Base-by-base conservation (phyloP, 2,888 invertebrate species). In the Stenodema calcarata region DNA sequence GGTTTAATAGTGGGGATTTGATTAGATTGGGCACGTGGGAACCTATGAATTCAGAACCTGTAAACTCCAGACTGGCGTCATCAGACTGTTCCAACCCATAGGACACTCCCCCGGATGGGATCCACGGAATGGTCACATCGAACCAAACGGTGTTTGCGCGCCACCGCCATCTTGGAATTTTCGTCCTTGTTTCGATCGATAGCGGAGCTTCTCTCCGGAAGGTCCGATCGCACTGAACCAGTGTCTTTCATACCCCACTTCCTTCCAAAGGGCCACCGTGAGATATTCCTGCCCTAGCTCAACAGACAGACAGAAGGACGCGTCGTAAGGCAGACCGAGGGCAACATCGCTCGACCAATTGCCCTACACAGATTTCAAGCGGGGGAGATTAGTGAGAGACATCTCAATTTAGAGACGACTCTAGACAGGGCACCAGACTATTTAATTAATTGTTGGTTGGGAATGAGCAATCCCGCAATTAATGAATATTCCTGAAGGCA, bases 111-210 rank as follows among this genome's bases (percentile, higher is more conserved):
- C 62, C 6, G 35, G 35, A 35, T 23, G 62, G 62, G 9, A 62
- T 62, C 27, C 27, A 62, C 62, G 11, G 62, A 62, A 62, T 62
- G 27, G 18, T 62, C 62, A 62, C 62, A 27, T 62, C 9, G 47
- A 18, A 62, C 23, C 62, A 62, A 62, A 62, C 62, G 62, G 62
- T 62, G 62, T 62, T 54, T 62, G 62, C 2, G 62, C 35, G 0
- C 41, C 54, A 2, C 35, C 73, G 73, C 73, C 73, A 73, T 73
- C 73, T 73, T 73, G 73, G 73, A 30, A 73, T 73, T 73, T 73
- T 73, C 73, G 73, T 30, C 73, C 73, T 73, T 73, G 73, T 73
- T 73, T 18, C 73, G 73, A 73, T 73, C 73, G 73, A 73, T 73
- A 73, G 18, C 41, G 35, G 30, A 30, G 70, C 30, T 9, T 54